Evolutionary conservation across 2,113 vertebrate genomes (phyloP).

Genomic region (Fulmarus glacialis): DNA sequence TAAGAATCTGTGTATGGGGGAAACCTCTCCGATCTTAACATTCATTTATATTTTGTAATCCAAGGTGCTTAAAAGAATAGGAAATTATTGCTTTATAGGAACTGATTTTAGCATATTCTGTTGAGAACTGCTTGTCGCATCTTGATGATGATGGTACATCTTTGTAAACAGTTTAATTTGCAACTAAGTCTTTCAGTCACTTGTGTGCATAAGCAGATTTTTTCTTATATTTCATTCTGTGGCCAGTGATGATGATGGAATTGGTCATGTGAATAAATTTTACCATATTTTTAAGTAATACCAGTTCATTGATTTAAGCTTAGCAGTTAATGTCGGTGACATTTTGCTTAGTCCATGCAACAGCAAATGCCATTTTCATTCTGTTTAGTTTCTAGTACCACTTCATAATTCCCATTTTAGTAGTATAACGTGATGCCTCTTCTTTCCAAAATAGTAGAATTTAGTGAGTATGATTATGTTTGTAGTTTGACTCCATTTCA

Average conservation of each 20-base stretch:
- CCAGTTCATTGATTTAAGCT: background rate
- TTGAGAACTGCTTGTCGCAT: background rate
- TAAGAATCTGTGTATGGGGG: background rate
- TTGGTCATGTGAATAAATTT: background rate
- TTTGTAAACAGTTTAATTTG: background rate
- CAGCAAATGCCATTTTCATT: background rate
- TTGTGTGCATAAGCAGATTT: no score
- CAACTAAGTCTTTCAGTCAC: background rate
- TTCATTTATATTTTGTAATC: background rate
- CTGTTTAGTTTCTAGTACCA: background rate
- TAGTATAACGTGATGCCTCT: background rate
- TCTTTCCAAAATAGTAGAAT: background rate
- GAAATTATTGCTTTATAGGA: background rate
- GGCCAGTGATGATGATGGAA: background rate
- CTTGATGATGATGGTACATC: background rate
- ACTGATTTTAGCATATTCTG: background rate
- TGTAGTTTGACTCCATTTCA: slow-evolving; percentile 38
- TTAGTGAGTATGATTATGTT: slow-evolving; percentile 33
- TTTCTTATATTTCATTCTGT: background rate
- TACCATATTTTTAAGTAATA: background rate
- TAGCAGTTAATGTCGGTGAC: background rate
- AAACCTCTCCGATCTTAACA: background rate
- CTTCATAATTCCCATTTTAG: slow-evolving; percentile 27
- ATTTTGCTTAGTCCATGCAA: background rate
- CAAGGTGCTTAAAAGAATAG: background rate